Percentiles rank a stretch among this genome's conserved stretches.
These are phyloP conservation scores for Aporophyla nigra DNA, from an alignment of 2,888 invertebrate genomes.

Conservation along the genomic window DNA sequence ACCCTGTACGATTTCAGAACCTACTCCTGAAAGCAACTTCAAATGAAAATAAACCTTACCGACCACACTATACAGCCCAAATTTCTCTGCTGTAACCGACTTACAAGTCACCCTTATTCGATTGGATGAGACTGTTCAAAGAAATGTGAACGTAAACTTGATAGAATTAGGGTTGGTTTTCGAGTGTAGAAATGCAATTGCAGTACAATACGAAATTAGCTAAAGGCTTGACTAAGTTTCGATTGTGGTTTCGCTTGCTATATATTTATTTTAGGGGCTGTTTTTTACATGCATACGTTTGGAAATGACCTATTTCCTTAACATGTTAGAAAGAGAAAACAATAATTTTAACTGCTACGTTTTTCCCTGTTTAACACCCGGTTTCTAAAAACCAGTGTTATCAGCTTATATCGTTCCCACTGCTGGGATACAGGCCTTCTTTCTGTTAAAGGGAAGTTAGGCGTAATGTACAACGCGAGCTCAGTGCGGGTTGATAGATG, in stretches of 20 bases:
- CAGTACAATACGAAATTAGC: slow-evolving; percentile 55
- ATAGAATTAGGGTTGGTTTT: neutral
- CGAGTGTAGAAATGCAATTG: slow-evolving; percentile 9
- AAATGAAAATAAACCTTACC: slow-evolving; percentile 25
- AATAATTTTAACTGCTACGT: neutral
- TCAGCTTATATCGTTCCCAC: too few species aligned
- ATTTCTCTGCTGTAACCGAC: neutral
- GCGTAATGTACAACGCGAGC: too few species aligned
- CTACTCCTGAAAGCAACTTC: slow-evolving; percentile 15
- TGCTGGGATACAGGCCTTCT: too few species aligned
- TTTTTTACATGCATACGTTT: neutral
- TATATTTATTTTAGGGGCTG: slow-evolving; percentile 14
- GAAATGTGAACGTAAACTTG: slow-evolving; percentile 22
- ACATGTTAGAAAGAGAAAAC: neutral
- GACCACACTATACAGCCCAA: neutral
- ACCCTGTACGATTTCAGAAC: slow-evolving; percentile 48
- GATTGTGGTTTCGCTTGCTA: slow-evolving; percentile 39
- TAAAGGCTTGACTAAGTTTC: slow-evolving; percentile 39
- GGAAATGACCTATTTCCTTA: rapidly evolving
- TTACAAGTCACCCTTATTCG: slow-evolving; percentile 44
- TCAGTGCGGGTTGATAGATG: too few species aligned
- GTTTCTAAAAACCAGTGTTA: neutral
- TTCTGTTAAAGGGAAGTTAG: too few species aligned
- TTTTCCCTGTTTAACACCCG: too few species aligned
- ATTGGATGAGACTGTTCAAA: neutral